phyloP scores from a whole-genome alignment of 2,797 vertebrate genomes.

The Sebastes taczanowskii region DNA sequence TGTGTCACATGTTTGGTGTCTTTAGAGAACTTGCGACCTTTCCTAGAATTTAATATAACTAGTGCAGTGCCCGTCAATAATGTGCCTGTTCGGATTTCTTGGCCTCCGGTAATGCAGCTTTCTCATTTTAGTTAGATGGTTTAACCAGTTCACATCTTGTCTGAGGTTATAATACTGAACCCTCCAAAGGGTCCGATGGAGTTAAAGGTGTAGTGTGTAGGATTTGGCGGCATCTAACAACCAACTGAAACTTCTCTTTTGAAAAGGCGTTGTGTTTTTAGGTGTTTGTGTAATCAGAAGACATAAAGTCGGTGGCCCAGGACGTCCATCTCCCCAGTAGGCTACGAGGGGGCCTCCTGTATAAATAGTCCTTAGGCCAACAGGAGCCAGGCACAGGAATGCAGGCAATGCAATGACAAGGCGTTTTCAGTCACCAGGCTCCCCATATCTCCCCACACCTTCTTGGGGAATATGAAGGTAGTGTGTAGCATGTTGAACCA shows the following conservation, averaged over 20 bases:
- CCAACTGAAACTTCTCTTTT: not conserved
- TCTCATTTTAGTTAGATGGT: no score
- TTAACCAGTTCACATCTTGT: no score
- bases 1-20: not conserved
- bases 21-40: not conserved
- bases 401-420: slow-evolving; percentile 76
- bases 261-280: not conserved
- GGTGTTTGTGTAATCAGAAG: slow-evolving; percentile 40
- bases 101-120: no score
- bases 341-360: slow-evolving; percentile 73
- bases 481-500: slow-evolving; percentile 28
- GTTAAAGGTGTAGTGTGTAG: no score
- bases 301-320: slow-evolving; percentile 18
- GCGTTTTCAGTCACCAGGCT: slow-evolving; percentile 68
- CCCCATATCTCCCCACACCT: slow-evolving; percentile 70
- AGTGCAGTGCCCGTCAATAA: not conserved
- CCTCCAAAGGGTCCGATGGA: not conserved
- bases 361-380: slow-evolving; percentile 82
- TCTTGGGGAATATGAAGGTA: slow-evolving; percentile 74
- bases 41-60: not conserved
- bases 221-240: no score
- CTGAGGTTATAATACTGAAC: not conserved
- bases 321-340: slow-evolving; percentile 35
- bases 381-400: slow-evolving; percentile 80
- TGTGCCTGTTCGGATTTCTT: no score